These are phyloP conservation scores for Adela reaumurella DNA, from an alignment of 2,888 invertebrate genomes.

Conservation along the genomic window DNA sequence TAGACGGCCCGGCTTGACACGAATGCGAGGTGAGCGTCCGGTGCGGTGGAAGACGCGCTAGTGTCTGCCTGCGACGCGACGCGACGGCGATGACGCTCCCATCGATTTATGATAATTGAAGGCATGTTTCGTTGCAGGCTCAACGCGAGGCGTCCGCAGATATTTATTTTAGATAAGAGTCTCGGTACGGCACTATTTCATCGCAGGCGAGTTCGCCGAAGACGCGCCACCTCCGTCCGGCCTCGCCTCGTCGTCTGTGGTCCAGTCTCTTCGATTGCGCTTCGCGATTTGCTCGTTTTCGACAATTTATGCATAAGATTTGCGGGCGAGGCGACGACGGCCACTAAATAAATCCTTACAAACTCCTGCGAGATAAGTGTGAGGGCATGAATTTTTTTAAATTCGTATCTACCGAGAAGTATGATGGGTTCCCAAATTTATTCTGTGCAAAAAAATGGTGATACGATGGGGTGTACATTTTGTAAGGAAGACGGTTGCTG, in stretches of 20 bases:
- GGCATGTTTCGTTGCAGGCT: conserved; percentile 48
- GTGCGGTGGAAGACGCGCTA: not conserved
- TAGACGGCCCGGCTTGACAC: not conserved
- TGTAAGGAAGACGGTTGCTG: not conserved
- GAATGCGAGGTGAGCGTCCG: not conserved
- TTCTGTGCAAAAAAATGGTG: not conserved
- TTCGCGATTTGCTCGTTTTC: conserved; percentile 33
- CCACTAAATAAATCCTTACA: conserved; percentile 34
- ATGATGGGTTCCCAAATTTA: not conserved
- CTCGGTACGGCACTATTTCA: conserved; percentile 47
- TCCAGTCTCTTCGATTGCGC: too few relatives aligned
- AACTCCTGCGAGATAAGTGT: conserved; percentile 27
- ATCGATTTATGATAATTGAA: conserved; percentile 57
- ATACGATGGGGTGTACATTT: too few relatives aligned
- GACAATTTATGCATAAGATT: conserved; percentile 37
- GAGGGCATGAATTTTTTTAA: too few relatives aligned
- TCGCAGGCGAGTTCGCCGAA: conserved; percentile 40
- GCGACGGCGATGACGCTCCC: conserved; percentile 17
- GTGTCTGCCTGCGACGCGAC: not conserved
- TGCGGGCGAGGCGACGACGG: conserved; percentile 31
- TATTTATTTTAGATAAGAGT: conserved; percentile 55
- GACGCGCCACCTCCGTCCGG: conserved; percentile 45
- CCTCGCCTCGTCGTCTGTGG: conserved; percentile 24
- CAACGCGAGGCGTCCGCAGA: conserved; percentile 22
- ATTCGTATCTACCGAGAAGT: not conserved